phyloP scores from a whole-genome alignment of 2,113 vertebrate genomes.

The Microtus oregoni region DNA sequence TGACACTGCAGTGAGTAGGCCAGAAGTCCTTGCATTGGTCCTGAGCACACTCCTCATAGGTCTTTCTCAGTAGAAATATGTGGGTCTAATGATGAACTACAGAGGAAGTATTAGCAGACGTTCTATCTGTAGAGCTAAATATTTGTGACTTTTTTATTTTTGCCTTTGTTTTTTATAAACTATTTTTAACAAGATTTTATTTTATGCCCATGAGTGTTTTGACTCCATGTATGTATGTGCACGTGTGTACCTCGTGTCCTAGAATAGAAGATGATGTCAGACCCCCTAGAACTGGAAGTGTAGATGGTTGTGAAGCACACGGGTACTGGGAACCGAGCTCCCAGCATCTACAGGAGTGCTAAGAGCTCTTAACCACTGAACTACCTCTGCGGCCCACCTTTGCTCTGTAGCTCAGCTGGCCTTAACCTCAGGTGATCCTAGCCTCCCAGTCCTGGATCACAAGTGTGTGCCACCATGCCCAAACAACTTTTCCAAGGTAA shows the following conservation, averaged over 20 bases:
- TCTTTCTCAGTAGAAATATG: neutral
- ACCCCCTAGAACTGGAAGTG: neutral
- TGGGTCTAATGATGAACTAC: neutral
- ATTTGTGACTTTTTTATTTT: constrained; percentile 34
- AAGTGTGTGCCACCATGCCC: neutral
- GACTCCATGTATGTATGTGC: too few species aligned
- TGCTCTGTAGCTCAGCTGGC: neutral
- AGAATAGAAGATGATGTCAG: neutral
- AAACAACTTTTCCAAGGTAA: neutral
- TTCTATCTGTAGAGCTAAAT: constrained; percentile 1
- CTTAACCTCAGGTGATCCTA: neutral
- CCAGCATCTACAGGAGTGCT: neutral
- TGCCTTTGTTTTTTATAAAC: neutral
- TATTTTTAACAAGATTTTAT: neutral
- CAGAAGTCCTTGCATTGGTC: constrained; percentile 17
- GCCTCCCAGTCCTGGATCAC: neutral
- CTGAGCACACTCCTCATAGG: neutral
- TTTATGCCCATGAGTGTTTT: neutral
- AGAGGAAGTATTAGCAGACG: constrained; percentile 9
- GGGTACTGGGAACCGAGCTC: neutral
- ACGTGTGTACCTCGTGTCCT: neutral
- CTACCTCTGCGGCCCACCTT: neutral
- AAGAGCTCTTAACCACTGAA: too few species aligned
- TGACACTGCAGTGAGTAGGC: neutral
- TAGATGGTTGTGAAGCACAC: neutral